These are phyloP conservation scores for Bhutanitis thaidina DNA, from an alignment of 2,888 invertebrate species.

Conservation along the genomic window DNA sequence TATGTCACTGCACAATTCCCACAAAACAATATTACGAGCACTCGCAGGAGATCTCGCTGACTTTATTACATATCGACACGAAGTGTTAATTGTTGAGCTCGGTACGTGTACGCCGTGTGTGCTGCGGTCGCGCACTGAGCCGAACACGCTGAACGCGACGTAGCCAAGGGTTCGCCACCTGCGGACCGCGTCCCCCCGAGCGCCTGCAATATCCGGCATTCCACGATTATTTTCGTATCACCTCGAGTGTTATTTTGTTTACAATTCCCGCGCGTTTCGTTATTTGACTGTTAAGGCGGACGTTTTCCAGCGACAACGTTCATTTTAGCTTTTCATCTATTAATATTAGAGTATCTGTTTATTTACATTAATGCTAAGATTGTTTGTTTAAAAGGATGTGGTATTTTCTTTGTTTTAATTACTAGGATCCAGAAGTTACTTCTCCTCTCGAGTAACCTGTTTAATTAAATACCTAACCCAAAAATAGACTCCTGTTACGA, in stretches of 20 bases:
- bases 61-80: conserved; percentile 23
- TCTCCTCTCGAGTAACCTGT: too few relatives aligned
- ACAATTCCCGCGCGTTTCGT: conserved; percentile 33
- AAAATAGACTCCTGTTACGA: too few relatives aligned
- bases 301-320: conserved; percentile 1
- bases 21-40: conserved; percentile 9
- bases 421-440: too few relatives aligned
- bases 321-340: not conserved
- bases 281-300: conserved; percentile 19
- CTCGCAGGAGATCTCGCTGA: not conserved
- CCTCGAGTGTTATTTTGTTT: conserved; percentile 69
- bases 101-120: conserved; percentile 34
- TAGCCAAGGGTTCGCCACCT: conserved; percentile 21
- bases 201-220: conserved; percentile 74
- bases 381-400: too few relatives aligned
- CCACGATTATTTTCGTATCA: conserved; percentile 62
- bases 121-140: conserved; percentile 29
- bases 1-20: conserved; percentile 5
- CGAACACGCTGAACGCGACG: conserved; percentile 21
- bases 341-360: not conserved
- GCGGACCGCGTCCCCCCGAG: conserved; percentile 24
- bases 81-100: too few relatives aligned
- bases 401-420: too few relatives aligned
- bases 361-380: not conserved
- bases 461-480: too few relatives aligned